Conservation (phyloP, 2,113 vertebrate genomes). For the Promerops cafer region DNA sequence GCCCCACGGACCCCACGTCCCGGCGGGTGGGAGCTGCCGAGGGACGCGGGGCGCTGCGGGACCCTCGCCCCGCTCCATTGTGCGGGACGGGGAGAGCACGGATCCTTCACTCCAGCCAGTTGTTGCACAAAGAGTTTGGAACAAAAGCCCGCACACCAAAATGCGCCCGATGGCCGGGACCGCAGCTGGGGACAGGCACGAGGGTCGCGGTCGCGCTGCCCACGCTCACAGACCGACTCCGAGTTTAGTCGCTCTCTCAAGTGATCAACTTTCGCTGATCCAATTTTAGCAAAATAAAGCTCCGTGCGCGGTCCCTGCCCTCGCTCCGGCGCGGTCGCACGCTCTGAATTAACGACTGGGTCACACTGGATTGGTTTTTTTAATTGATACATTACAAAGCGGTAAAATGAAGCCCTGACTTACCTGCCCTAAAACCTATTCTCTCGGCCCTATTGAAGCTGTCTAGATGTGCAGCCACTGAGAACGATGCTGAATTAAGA, state of each 20-base stretch:
- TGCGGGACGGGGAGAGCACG: neutral
- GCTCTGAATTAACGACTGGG: neutral
- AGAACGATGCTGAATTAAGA: neutral
- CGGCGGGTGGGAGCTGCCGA: neutral
- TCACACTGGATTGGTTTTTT: rapidly evolving
- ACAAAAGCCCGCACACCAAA: constrained; percentile 39
- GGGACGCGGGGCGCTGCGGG: neutral
- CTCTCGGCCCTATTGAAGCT: rapidly evolving
- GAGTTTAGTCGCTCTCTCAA: neutral
- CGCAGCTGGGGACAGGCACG: neutral
- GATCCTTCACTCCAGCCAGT: neutral
- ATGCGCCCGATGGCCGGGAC: neutral
- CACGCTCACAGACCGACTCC: neutral
- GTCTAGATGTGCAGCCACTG: neutral
- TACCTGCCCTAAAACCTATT: neutral
- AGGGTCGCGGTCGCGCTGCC: neutral
- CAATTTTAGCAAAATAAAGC: neutral
- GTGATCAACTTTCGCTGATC: neutral
- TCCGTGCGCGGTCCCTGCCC: neutral
- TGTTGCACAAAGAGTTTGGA: constrained; percentile 38
- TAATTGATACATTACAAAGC: neutral
- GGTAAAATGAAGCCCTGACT: neutral
- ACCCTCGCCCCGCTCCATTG: neutral
- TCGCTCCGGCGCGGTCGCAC: neutral
- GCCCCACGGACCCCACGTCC: neutral